Evolutionary conservation across 2,113 vertebrate species (phyloP).

Genomic region (Chloropsis hardwickii): DNA sequence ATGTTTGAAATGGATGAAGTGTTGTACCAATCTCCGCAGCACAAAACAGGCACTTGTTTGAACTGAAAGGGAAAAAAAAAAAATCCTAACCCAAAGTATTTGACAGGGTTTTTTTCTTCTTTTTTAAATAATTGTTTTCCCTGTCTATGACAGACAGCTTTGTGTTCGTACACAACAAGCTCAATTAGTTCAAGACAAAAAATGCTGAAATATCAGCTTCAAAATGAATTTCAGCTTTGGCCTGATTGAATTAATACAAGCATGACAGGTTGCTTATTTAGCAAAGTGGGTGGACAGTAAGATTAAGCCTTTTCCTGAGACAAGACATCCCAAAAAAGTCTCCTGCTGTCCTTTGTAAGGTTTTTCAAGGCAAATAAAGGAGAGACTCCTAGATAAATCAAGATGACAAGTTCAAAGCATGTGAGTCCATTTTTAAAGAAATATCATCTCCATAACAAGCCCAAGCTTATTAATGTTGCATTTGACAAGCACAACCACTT

Average conservation of each 20-base stretch:
- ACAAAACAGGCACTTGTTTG: slow-evolving; percentile 48
- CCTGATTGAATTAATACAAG: slow-evolving; percentile 24
- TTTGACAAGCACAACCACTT: slow-evolving; percentile 37
- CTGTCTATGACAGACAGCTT: neutral
- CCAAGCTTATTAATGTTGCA: slow-evolving; percentile 34
- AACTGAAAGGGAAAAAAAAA: neutral
- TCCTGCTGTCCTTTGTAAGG: neutral
- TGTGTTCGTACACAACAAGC: neutral
- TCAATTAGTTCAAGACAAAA: slow-evolving; percentile 8
- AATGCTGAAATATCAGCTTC: neutral
- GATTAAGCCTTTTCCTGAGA: neutral
- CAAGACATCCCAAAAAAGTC: neutral
- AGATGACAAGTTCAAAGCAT: slow-evolving; percentile 47
- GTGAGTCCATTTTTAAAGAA: neutral
- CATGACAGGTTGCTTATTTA: slow-evolving; percentile 8
- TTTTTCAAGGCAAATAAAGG: slow-evolving; percentile 39
- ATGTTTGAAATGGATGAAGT: slow-evolving; percentile 56
- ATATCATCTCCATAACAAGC: neutral
- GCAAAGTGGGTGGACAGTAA: neutral
- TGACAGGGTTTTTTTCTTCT: neutral
- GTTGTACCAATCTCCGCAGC: slow-evolving; percentile 2
- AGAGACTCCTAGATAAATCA: slow-evolving; percentile 24
- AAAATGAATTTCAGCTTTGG: slow-evolving; percentile 26
- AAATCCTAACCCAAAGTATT: neutral
- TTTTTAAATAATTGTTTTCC: neutral